Percentiles rank a stretch among this genome's conserved stretches.
These are phyloP conservation scores for Parasteatoda tepidariorum DNA, from an alignment of 1,140 invertebrate species.

Conservation along the genomic window DNA sequence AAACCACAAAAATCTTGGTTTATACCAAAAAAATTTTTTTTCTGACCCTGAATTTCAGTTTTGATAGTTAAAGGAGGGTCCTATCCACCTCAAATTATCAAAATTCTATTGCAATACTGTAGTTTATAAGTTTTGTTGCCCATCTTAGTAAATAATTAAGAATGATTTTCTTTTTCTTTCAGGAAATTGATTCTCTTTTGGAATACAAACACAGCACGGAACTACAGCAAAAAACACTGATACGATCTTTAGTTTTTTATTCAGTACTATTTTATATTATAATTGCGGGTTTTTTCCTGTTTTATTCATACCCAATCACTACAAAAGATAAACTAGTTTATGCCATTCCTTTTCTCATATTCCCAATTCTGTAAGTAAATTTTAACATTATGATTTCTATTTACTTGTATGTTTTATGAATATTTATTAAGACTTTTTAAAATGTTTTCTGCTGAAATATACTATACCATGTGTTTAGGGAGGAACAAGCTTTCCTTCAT, in stretches of 20 bases:
- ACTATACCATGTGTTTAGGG: not conserved
- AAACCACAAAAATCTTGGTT: too few species aligned
- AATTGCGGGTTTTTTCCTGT: slow-evolving; percentile 81
- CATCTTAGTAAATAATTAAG: too few species aligned
- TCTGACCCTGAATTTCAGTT: too few species aligned
- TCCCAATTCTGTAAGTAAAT: slow-evolving; percentile 82
- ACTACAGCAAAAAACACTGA: slow-evolving; percentile 81
- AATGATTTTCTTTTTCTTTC: slow-evolving; percentile 65
- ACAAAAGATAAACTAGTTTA: slow-evolving; percentile 78
- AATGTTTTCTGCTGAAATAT: not conserved
- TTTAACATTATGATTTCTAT: not conserved
- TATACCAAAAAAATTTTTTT: too few species aligned
- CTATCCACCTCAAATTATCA: too few species aligned
- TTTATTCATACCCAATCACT: slow-evolving; percentile 73
- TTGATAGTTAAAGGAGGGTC: too few species aligned
- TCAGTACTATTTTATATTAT: slow-evolving; percentile 84
- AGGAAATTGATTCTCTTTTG: slow-evolving; percentile 84
- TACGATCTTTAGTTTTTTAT: slow-evolving; percentile 82
- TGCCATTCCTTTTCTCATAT: slow-evolving; percentile 78
- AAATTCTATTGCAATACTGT: too few species aligned
- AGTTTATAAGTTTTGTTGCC: too few species aligned
- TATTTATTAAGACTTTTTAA: not conserved
- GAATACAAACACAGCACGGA: slow-evolving; percentile 82
- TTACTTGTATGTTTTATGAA: not conserved
- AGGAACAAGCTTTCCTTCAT: too few species aligned